A percentile compares a stretch with the other conserved stretches of the same genome.
Conservation (phyloP, 2,797 vertebrate species). For the Nyctalus aviator region DNA sequence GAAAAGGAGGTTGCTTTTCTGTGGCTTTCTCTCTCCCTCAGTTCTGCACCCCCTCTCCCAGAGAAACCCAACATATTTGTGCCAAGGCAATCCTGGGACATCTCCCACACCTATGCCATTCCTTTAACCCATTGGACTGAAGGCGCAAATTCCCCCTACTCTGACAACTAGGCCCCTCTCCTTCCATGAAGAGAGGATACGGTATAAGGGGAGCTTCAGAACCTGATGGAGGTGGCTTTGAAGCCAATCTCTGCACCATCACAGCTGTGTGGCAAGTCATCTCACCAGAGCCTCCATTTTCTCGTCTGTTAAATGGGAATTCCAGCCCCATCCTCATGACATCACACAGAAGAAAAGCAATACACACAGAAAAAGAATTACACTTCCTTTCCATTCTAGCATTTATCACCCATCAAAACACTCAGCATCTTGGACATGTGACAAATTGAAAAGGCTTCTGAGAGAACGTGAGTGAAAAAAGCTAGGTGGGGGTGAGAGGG, state of each 20-base stretch:
- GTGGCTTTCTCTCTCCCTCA: not conserved
- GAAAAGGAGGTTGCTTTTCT: not conserved
- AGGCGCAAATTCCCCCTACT: not conserved
- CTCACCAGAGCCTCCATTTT: not conserved
- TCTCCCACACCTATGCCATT: not conserved
- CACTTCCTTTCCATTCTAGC: not conserved
- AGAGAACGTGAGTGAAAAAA: not conserved
- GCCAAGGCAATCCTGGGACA: not conserved
- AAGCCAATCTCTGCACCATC: not conserved
- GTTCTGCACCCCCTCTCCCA: not conserved
- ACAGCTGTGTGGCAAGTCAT: not conserved
- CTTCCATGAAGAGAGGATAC: not conserved
- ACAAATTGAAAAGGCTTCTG: not conserved
- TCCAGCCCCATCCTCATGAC: not conserved
- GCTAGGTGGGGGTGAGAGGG: fast-evolving
- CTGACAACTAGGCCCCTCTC: not conserved
- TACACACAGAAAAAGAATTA: fast-evolving
- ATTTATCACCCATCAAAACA: not conserved
- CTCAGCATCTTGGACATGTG: not conserved
- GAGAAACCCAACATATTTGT: not conserved
- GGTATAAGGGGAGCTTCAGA: too few relatives aligned
- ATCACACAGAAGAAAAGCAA: fast-evolving
- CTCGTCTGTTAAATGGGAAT: not conserved
- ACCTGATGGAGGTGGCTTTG: not conserved
- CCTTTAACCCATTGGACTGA: not conserved